Percentiles rank a stretch among this genome's conserved stretches.
These are phyloP conservation scores for human DNA, from an alignment of 2,113 vertebrate genomes.

Conservation along the genomic window GRCh38 chr20:55181501-55182000, in stretches of 20 bases:
- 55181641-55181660: background rate
- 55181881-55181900: background rate
- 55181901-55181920: background rate
- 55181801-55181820: background rate
- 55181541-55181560: background rate
- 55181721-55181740: background rate
- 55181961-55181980: background rate
- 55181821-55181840: background rate
- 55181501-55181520: background rate
- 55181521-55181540: background rate
- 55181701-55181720: background rate
- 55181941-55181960: background rate
- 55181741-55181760: background rate
- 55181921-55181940: background rate
- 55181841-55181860: background rate
- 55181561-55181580: no score
- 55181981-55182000: background rate
- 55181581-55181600: background rate
- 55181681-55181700: background rate
- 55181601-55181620: background rate
- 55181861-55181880: background rate
- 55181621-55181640: background rate
- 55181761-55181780: background rate
- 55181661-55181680: background rate
- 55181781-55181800: background rate